These are phyloP conservation scores for Actenoides lindsayi DNA, from an alignment of 2,113 vertebrate species.

Conservation along the genomic window DNA sequence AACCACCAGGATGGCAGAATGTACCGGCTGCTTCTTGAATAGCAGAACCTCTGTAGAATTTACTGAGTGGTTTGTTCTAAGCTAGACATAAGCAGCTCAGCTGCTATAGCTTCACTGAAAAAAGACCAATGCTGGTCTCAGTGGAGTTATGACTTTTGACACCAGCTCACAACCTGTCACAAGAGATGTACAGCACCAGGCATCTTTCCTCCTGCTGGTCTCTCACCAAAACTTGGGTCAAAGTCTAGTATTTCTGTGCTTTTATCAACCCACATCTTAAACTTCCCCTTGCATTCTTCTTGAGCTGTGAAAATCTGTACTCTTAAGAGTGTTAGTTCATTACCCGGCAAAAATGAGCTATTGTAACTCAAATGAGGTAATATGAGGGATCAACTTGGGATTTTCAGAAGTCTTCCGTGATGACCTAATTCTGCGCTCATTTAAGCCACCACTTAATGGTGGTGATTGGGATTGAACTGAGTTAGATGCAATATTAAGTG, in stretches of 20 bases:
- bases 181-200: fast-evolving
- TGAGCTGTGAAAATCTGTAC: background rate
- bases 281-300: background rate
- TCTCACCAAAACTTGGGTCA: background rate
- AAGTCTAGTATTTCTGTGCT: background rate
- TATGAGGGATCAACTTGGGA: background rate
- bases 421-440: background rate
- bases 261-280: background rate
- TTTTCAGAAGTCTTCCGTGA: background rate
- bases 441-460: background rate
- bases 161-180: background rate
- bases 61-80: background rate
- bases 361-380: background rate
- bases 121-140: fast-evolving
- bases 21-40: background rate
- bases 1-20: background rate
- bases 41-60: background rate
- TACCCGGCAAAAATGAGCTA: background rate
- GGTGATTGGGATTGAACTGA: background rate
- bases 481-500: background rate
- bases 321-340: background rate
- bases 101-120: background rate
- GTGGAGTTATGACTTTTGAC: background rate
- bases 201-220: background rate
- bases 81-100: background rate